Percentiles rank a stretch among this genome's conserved stretches.
Evolutionary conservation across 2,797 vertebrate species (phyloP).

Genomic region (Distichodus sexfasciatus): DNA sequence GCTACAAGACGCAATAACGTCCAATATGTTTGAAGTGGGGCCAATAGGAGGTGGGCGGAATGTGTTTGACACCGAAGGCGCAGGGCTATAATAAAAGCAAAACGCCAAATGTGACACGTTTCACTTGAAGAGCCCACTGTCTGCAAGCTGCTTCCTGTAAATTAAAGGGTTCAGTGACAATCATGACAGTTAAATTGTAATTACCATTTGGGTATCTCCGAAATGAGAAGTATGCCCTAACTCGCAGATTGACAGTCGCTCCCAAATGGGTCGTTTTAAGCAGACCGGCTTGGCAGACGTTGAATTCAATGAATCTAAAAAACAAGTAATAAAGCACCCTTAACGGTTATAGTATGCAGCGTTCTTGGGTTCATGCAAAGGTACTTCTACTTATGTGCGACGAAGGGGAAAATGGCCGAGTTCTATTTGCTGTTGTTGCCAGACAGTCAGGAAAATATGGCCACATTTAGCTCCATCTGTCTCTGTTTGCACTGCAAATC

Average conservation of each 20-base stretch:
- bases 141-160: not conserved
- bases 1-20: no score
- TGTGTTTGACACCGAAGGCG: not conserved
- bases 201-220: not conserved
- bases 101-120: not conserved
- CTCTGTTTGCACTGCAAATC: slow-evolving; percentile 19
- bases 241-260: not conserved
- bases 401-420: slow-evolving; percentile 83
- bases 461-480: slow-evolving; percentile 15
- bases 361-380: not conserved
- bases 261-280: not conserved
- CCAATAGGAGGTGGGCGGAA: no score
- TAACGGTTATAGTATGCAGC: slow-evolving; percentile 24
- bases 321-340: not conserved
- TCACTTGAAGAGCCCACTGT: not conserved
- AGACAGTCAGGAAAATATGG: slow-evolving; percentile 6
- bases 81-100: not conserved
- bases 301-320: slow-evolving; percentile 19
- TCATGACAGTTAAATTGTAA: not conserved
- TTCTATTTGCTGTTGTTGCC: slow-evolving; percentile 65
- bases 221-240: not conserved
- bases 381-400: slow-evolving; percentile 42
- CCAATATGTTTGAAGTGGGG: no score
- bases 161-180: not conserved
- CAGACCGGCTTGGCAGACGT: not conserved